Evolutionary conservation across 2,888 invertebrate species (phyloP).

Genomic region (Cephus runcator): DNA sequence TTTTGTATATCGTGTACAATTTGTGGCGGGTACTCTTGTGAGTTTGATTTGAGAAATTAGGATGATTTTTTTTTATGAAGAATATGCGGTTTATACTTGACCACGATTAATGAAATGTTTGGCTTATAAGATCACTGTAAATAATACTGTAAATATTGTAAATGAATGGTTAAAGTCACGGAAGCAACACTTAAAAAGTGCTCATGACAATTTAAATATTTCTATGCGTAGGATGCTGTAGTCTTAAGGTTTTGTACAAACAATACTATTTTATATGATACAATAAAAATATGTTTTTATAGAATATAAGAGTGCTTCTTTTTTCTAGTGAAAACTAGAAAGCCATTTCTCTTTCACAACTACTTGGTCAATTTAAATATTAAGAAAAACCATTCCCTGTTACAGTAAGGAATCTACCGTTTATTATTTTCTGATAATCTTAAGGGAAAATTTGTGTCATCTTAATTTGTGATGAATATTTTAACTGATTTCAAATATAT

Average conservation of each 20-base stretch:
- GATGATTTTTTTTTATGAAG: background rate
- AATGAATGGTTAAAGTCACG: slow-evolving; percentile 2
- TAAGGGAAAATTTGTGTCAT: background rate
- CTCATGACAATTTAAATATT: slow-evolving; percentile 11
- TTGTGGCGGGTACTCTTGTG: background rate
- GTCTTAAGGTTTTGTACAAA: slow-evolving; percentile 5
- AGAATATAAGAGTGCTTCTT: background rate
- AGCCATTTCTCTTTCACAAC: background rate
- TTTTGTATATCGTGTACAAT: background rate
- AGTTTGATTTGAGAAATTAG: background rate
- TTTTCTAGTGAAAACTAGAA: background rate
- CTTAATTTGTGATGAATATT: background rate
- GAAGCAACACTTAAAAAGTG: slow-evolving; percentile 13
- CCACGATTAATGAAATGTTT: background rate
- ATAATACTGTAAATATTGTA: slow-evolving; percentile 17
- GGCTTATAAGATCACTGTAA: slow-evolving; percentile 1
- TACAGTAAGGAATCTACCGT: background rate
- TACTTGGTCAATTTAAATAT: background rate
- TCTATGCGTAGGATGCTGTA: background rate
- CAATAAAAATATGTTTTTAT: slow-evolving; percentile 1
- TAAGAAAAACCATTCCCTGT: background rate
- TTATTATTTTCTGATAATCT: background rate
- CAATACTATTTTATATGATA: slow-evolving; percentile 1
- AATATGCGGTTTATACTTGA: background rate
- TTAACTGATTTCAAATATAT: background rate